A percentile compares a stretch with the other conserved stretches of the same genome.
These are phyloP conservation scores for Uropetala carovei DNA, from an alignment of 2,888 invertebrate genomes.

Conservation along the genomic window DNA sequence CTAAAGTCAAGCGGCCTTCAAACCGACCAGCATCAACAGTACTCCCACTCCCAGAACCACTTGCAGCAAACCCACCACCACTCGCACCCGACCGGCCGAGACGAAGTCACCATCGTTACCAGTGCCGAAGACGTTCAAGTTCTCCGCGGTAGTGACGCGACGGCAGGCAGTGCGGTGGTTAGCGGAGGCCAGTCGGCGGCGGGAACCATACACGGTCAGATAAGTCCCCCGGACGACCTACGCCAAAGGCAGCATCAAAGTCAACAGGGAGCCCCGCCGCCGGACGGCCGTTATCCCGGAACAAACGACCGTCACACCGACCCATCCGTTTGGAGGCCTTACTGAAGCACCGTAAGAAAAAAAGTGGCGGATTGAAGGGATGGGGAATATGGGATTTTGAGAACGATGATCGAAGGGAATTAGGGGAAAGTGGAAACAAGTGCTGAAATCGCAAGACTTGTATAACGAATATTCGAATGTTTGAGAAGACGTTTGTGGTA, in stretches of 20 bases:
- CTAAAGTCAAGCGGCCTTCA: conserved; percentile 42
- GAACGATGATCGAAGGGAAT: too few relatives aligned
- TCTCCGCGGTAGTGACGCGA: conserved; percentile 7
- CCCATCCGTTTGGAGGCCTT: conserved; percentile 72
- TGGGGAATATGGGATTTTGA: too few relatives aligned
- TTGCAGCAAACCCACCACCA: conserved; percentile 66
- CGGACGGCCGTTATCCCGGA: conserved; percentile 66
- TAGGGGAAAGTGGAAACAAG: too few relatives aligned
- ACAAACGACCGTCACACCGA: conserved; percentile 70
- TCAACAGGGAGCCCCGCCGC: conserved; percentile 65
- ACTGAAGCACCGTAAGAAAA: conserved; percentile 68
- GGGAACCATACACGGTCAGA: conserved; percentile 66
- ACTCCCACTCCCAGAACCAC: conserved; percentile 66
- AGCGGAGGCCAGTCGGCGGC: not conserved
- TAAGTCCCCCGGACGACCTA: conserved; percentile 72
- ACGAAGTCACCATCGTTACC: conserved; percentile 57
- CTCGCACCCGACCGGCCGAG: conserved; percentile 64
- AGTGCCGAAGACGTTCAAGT: conserved; percentile 52
- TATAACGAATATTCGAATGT: too few relatives aligned
- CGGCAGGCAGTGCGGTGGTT: not conserved
- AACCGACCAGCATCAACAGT: conserved; percentile 66
- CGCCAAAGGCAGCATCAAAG: conserved; percentile 74
- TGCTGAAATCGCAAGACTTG: too few relatives aligned
- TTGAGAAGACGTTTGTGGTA: too few relatives aligned
- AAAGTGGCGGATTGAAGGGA: too few relatives aligned